Evolutionary conservation across 2,888 invertebrate species (phyloP).

Genomic region (Thysanoteuthis rhombus): DNA sequence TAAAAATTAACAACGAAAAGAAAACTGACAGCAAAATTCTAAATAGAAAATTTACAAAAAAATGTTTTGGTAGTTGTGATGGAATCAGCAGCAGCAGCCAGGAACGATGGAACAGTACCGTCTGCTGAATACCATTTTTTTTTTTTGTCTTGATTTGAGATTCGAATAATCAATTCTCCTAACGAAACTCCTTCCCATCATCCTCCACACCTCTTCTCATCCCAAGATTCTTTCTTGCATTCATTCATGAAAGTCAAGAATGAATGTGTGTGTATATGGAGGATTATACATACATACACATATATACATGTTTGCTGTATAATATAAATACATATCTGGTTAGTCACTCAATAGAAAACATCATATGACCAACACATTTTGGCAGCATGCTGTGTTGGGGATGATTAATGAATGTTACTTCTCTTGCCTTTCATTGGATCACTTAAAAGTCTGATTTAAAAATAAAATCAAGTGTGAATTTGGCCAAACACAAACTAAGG

Average conservation of each 20-base stretch:
- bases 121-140: not conserved
- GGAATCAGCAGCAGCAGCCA: not conserved
- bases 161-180: not conserved
- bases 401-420: no score
- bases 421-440: no score
- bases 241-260: slow-evolving; percentile 12
- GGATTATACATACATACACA: not conserved
- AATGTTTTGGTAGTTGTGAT: not conserved
- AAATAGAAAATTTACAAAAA: not conserved
- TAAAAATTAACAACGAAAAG: not conserved
- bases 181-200: not conserved
- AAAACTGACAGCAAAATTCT: not conserved
- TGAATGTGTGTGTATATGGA: not conserved
- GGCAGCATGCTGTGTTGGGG: no score
- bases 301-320: not conserved
- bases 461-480: no score
- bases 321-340: no score
- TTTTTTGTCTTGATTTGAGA: not conserved
- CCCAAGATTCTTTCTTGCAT: not conserved
- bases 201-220: not conserved
- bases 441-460: no score
- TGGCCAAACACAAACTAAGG: no score
- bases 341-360: no score
- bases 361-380: no score
- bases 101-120: not conserved